Conservation (phyloP, 2,888 invertebrate genomes). For the Erebia epiphron region DNA sequence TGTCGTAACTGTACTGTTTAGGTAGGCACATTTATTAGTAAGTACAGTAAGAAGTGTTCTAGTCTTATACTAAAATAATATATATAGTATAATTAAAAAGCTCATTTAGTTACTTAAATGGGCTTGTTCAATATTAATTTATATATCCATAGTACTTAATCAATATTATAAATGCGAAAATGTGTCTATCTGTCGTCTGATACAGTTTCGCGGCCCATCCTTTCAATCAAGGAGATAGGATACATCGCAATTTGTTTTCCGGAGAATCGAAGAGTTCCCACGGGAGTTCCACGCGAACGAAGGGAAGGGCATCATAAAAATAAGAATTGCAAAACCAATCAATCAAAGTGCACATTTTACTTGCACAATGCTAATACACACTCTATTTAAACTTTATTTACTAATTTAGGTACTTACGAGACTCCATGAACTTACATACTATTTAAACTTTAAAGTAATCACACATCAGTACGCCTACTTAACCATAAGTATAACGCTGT, state of each 20-base stretch:
- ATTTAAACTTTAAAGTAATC: not conserved
- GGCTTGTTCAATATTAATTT: too few species aligned
- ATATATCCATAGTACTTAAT: too few species aligned
- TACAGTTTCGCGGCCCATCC: too few species aligned
- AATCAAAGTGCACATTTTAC: not conserved
- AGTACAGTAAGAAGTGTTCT: not conserved
- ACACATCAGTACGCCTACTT: not conserved
- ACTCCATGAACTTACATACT: constrained; percentile 29
- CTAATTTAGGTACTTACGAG: constrained; percentile 37
- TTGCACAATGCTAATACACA: not conserved
- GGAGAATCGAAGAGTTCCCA: not conserved
- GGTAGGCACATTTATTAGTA: not conserved
- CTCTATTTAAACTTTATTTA: constrained; percentile 2
- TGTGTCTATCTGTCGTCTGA: too few species aligned
- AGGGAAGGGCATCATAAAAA: not conserved
- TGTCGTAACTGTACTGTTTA: not conserved
- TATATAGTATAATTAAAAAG: too few species aligned
- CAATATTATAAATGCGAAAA: too few species aligned
- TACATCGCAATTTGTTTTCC: too few species aligned
- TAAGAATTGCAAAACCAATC: constrained; percentile 2
- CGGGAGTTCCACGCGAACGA: not conserved
- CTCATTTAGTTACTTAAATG: not conserved
- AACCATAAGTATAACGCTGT: not conserved
- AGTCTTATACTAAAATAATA: not conserved
- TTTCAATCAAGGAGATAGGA: too few species aligned